phyloP scores from a whole-genome alignment of 2,113 vertebrate genomes.

The Ptilonorhynchus violaceus region DNA sequence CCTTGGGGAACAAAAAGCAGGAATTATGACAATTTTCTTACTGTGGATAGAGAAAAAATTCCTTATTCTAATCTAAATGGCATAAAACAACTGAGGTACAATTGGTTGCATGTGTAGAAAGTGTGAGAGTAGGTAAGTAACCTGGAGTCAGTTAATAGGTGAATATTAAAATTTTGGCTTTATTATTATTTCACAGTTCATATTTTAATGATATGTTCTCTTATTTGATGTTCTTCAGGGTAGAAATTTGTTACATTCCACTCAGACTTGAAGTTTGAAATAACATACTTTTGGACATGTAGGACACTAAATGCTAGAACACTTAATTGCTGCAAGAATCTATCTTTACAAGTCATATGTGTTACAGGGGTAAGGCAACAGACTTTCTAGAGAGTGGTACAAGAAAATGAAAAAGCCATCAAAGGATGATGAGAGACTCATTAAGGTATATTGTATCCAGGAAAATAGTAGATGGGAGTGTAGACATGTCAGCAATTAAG shows the following conservation, averaged over 20 bases:
- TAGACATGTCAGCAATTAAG: not conserved
- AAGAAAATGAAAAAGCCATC: not conserved
- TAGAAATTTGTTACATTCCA: not conserved
- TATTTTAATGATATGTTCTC: fast-evolving
- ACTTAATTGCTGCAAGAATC: not conserved
- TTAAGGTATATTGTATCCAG: not conserved
- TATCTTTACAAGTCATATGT: not conserved
- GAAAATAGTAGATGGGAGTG: not conserved
- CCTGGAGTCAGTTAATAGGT: not conserved
- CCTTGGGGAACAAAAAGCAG: not conserved
- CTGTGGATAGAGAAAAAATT: not conserved
- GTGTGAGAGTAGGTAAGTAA: not conserved
- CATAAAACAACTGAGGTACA: not conserved
- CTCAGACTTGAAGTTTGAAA: not conserved
- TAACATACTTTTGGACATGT: not conserved
- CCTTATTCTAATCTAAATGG: not conserved
- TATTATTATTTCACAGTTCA: not conserved
- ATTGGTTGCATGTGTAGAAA: not conserved
- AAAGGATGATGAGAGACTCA: not conserved
- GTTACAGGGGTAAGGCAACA: not conserved
- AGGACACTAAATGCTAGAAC: not conserved
- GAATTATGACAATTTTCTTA: not conserved
- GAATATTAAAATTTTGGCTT: not conserved
- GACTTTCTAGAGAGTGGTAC: not conserved
- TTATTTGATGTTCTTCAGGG: not conserved